Conservation (phyloP, 2,113 vertebrate genomes). For the Tricholaema leucomelas region DNA sequence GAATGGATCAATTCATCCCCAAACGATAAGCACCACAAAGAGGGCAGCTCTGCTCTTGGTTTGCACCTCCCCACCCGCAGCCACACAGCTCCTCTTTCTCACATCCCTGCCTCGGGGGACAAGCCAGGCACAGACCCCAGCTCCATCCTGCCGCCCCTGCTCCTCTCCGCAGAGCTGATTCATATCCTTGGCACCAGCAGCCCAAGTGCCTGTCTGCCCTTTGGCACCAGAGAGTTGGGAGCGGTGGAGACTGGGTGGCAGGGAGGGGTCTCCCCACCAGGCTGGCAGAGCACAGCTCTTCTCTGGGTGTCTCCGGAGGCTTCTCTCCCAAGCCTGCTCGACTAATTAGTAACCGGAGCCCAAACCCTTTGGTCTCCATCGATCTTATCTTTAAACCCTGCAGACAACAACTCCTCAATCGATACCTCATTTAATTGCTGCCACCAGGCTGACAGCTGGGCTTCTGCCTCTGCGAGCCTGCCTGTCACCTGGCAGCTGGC, state of each 20-base stretch:
- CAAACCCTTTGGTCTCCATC: constrained; percentile 69
- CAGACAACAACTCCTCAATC: constrained; percentile 73
- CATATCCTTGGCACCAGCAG: background rate
- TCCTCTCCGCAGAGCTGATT: rapidly evolving
- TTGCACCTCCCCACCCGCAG: background rate
- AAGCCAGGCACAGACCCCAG: no score
- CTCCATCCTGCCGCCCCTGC: background rate
- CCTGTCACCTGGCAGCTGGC: constrained; percentile 48
- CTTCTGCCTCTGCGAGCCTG: constrained; percentile 22
- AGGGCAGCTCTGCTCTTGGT: background rate
- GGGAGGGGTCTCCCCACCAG: background rate
- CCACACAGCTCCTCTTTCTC: background rate
- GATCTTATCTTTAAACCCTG: constrained; percentile 68
- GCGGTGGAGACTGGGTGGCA: rapidly evolving
- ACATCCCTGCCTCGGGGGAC: background rate
- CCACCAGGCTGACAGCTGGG: constrained; percentile 69
- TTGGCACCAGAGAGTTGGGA: background rate
- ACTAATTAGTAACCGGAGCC: constrained; percentile 67
- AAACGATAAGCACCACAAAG: constrained; percentile 14
- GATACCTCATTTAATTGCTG: constrained; percentile 73
- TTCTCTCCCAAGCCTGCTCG: constrained; percentile 4
- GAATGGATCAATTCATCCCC: constrained; percentile 14
- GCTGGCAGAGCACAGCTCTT: background rate
- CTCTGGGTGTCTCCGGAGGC: background rate
- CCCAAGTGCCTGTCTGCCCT: background rate